Evolutionary conservation across 2,797 vertebrate genomes (phyloP).

Genomic region (Gymnodraco acuticeps): DNA sequence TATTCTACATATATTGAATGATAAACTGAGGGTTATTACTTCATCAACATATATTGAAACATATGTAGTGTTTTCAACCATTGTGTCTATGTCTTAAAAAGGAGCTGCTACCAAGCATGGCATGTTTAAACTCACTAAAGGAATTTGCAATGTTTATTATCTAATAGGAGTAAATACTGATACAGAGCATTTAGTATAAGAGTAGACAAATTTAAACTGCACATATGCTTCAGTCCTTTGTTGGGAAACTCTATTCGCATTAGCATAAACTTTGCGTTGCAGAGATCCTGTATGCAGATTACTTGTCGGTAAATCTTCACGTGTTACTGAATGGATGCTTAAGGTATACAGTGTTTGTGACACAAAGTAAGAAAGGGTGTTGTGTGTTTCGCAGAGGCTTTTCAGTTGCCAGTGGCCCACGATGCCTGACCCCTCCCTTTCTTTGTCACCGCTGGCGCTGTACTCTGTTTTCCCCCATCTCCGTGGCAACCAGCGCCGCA

Average conservation of each 20-base stretch:
- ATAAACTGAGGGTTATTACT: background rate
- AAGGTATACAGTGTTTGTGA: slow-evolving; percentile 52
- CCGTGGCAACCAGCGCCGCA: slow-evolving; percentile 75
- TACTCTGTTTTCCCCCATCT: slow-evolving; percentile 74
- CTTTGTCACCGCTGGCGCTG: slow-evolving; percentile 73
- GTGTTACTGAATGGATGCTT: slow-evolving; percentile 53
- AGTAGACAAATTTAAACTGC: background rate
- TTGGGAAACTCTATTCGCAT: background rate
- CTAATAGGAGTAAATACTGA: background rate
- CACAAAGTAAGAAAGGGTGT: slow-evolving; percentile 50
- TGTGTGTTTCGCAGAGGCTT: slow-evolving; percentile 68
- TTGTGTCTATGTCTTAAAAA: background rate
- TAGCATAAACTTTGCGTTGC: background rate
- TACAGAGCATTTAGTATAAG: background rate
- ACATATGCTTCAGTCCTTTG: background rate
- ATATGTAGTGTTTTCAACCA: background rate
- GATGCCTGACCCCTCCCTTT: slow-evolving; percentile 75
- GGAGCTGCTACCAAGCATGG: background rate
- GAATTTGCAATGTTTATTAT: slow-evolving; percentile 6
- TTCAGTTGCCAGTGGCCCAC: slow-evolving; percentile 71
- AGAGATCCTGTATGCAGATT: slow-evolving; percentile 10
- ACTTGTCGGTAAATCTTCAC: slow-evolving; percentile 30
- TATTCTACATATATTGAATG: background rate
- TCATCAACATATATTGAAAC: background rate
- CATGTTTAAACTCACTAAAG: background rate